Percentiles rank a stretch among this genome's conserved stretches.
These are phyloP conservation scores for Pristionchus pacificus DNA, from an alignment of 1,140 invertebrate genomes.

Conservation along the genomic window DNA sequence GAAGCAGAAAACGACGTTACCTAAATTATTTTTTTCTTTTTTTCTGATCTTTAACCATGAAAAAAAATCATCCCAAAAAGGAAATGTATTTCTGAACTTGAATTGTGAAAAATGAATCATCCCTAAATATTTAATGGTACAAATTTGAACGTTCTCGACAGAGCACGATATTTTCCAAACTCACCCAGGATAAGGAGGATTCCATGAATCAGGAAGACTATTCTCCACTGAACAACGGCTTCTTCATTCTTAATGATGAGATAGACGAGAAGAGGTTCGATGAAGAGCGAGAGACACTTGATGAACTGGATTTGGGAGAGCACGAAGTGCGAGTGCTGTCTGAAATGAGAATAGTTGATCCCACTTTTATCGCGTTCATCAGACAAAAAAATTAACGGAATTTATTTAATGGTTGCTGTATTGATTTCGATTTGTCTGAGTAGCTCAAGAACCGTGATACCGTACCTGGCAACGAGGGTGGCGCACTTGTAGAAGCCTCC, in stretches of 20 bases:
- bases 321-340: slow-evolving; percentile 38
- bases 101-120: not conserved
- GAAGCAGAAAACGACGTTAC: slow-evolving; percentile 36
- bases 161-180: not conserved
- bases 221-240: slow-evolving; percentile 34
- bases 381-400: too few relatives aligned
- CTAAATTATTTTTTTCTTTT: slow-evolving; percentile 10
- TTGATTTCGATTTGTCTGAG: not conserved
- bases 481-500: slow-evolving; percentile 39
- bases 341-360: too few relatives aligned
- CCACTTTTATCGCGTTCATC: too few relatives aligned
- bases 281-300: slow-evolving; percentile 36
- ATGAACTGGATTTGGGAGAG: slow-evolving; percentile 39
- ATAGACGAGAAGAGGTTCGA: slow-evolving; percentile 37
- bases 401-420: not conserved
- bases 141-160: not conserved
- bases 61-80: not conserved
- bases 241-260: slow-evolving; percentile 24
- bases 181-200: slow-evolving; percentile 22
- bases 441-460: not conserved
- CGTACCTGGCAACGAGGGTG: slow-evolving; percentile 32
- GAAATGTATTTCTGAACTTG: not conserved
- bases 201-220: slow-evolving; percentile 35
- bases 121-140: not conserved
- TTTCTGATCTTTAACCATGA: not conserved